Base-by-base conservation (phyloP, 2,888 invertebrate species). In the Pseudeuparius sepicola region DNA sequence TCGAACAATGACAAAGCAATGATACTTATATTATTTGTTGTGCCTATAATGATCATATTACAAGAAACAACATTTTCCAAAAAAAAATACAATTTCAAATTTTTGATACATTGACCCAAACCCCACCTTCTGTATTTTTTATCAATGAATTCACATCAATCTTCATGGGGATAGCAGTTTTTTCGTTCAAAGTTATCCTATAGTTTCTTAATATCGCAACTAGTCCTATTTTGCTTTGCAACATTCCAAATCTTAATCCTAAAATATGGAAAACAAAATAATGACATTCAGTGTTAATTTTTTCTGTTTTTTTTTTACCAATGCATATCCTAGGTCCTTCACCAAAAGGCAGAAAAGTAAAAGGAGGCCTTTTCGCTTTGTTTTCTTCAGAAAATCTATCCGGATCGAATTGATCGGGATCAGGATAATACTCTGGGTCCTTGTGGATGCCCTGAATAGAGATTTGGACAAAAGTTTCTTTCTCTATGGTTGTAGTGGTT, bases 51-150 rank as follows among this genome's bases (percentile, higher is more conserved):
- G n/a, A n/a, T n/a, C n/a, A n/a, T n/a, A n/a, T n/a, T n/a, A n/a
- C n/a, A n/a, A n/a, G n/a, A n/a, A n/a, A n/a, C n/a, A n/a, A n/a
- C n/a, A n/a, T n/a, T n/a, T n/a, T n/a, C n/a, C n/a, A n/a, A n/a
- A n/a, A n/a, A n/a, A n/a, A n/a, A n/a, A n/a, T n/a, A n/a, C n/a
- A n/a, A n/a, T n/a, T n/a, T n/a, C 12, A 5, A 24, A 24, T 12
- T 53, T 54, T 52, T 55, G 54, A 55, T 55, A 56, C 52, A 51
- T 48, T 48, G 48, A 50, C 53, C 54, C 56, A 52, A 54, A 50
- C 49, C 43, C 34, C 40, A 36, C 33, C 46, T 38, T 35, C 17
- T 18, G 12, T 24, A 11, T 24, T 24, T 24, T 10, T 11, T 11
- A 24, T 24, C 5, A 24, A 11, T 24, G 25, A 11, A 24, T 11